These are phyloP conservation scores for Phacellophora camtschatica DNA, from an alignment of 30 jellyfish, hydroid and myxozoan species.

Conservation along the genomic window DNA sequence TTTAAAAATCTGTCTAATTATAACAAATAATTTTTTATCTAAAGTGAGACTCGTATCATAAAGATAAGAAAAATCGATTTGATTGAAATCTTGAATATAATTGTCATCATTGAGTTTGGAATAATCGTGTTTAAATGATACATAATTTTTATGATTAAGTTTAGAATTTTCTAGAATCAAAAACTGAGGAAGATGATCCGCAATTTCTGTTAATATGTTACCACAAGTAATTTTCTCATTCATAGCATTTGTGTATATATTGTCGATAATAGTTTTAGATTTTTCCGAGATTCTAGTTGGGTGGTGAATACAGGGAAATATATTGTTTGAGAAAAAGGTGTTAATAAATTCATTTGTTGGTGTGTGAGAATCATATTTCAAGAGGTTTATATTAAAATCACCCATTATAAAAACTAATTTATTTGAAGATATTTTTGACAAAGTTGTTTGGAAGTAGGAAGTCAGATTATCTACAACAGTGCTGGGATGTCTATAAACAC, in stretches of 20 bases:
- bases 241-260: slow-evolving; percentile 13
- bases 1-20: too few species aligned
- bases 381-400: slow-evolving; percentile 33
- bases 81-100: neutral
- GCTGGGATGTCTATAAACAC: slow-evolving; percentile 36
- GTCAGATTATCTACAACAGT: slow-evolving; percentile 2
- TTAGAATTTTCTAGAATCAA: slow-evolving; percentile 28
- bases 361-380: slow-evolving; percentile 21
- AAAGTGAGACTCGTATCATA: too few species aligned
- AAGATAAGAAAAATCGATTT: slow-evolving; percentile 3
- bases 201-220: slow-evolving; percentile 11
- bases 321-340: neutral
- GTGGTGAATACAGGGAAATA: slow-evolving; percentile 30
- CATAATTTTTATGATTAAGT: neutral
- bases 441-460: slow-evolving; percentile 3
- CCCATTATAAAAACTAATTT: slow-evolving; percentile 12
- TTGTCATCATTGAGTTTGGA: slow-evolving; percentile 1
- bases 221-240: slow-evolving; percentile 8
- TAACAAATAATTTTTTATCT: too few species aligned
- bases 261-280: slow-evolving; percentile 47
- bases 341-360: slow-evolving; percentile 11
- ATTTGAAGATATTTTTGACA: neutral
- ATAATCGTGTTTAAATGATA: slow-evolving; percentile 8
- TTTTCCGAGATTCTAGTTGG: slow-evolving; percentile 28
- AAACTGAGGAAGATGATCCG: slow-evolving; percentile 53